phyloP scores from a whole-genome alignment of 1,140 invertebrate genomes.

The Drosophila orena region DNA sequence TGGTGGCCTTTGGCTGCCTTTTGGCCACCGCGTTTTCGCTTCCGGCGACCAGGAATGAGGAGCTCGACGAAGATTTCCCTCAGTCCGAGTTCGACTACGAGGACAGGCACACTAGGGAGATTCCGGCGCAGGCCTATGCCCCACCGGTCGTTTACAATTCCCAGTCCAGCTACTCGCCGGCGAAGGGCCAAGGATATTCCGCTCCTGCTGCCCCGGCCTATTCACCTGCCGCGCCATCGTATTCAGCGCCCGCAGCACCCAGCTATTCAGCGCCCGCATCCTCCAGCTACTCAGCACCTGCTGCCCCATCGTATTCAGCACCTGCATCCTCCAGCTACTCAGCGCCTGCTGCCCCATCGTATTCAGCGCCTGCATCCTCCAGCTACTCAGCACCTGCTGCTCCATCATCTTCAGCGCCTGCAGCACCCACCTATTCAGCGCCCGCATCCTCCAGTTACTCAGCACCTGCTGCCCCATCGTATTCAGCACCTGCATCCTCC shows the following conservation, averaged over 20 bases:
- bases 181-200: constrained; percentile 26
- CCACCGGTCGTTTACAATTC: constrained; percentile 57
- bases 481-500: constrained; percentile 29
- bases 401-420: constrained; percentile 31
- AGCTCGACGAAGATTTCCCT: constrained; percentile 43
- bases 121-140: constrained; percentile 55
- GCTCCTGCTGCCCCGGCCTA: constrained; percentile 27
- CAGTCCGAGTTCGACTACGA: constrained; percentile 39
- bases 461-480: constrained; percentile 10
- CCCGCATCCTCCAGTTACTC: constrained; percentile 10
- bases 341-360: constrained; percentile 6
- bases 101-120: constrained; percentile 37
- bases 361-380: constrained; percentile 33
- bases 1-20: constrained; percentile 46
- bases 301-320: constrained; percentile 11
- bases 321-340: background rate
- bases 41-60: constrained; percentile 21
- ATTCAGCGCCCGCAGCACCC: constrained; percentile 25
- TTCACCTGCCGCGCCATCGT: constrained; percentile 28
- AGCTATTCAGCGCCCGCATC: constrained; percentile 34
- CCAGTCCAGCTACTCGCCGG: constrained; percentile 39
- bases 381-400: constrained; percentile 29
- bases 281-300: constrained; percentile 16
- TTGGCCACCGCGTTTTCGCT: constrained; percentile 8
- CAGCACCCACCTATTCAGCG: constrained; percentile 9